These are phyloP conservation scores for Xyliphius kryptos DNA, from an alignment of 2,113 vertebrate genomes.

Conservation along the genomic window DNA sequence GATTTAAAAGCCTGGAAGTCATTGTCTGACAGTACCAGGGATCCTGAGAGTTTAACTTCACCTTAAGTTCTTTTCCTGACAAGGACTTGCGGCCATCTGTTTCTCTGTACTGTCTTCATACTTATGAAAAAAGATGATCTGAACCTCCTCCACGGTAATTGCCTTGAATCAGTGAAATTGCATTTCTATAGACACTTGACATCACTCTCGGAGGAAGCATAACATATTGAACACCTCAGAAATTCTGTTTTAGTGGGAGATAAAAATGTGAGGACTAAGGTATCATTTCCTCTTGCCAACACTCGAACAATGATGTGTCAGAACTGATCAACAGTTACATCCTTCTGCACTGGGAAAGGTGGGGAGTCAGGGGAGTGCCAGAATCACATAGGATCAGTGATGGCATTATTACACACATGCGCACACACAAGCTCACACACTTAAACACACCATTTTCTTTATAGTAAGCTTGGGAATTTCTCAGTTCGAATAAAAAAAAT, in stretches of 20 bases:
- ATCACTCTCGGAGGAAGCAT: constrained; percentile 60
- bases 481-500: neutral
- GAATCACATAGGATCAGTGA: constrained; percentile 33
- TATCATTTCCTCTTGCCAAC: constrained; percentile 67
- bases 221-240: constrained; percentile 68
- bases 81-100: constrained; percentile 43
- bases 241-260: constrained; percentile 56
- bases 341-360: constrained; percentile 49
- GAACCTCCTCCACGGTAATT: constrained; percentile 65
- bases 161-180: constrained; percentile 71
- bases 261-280: constrained; percentile 50
- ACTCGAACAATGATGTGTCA: constrained; percentile 62
- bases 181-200: constrained; percentile 68
- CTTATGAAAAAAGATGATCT: constrained; percentile 40
- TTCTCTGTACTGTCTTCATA: constrained; percentile 37
- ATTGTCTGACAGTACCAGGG: constrained; percentile 18
- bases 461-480: constrained; percentile 17
- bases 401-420: constrained; percentile 36
- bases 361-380: constrained; percentile 34
- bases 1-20: constrained; percentile 21
- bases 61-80: constrained; percentile 39
- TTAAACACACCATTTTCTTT: constrained; percentile 40
- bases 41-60: constrained; percentile 30
- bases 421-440: constrained; percentile 31
- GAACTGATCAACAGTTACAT: constrained; percentile 66